Evolutionary conservation across 1,140 invertebrate species (phyloP), one percentile per base, ranked within the genome.

Genomic region (Scaptomyza graminum): DNA sequence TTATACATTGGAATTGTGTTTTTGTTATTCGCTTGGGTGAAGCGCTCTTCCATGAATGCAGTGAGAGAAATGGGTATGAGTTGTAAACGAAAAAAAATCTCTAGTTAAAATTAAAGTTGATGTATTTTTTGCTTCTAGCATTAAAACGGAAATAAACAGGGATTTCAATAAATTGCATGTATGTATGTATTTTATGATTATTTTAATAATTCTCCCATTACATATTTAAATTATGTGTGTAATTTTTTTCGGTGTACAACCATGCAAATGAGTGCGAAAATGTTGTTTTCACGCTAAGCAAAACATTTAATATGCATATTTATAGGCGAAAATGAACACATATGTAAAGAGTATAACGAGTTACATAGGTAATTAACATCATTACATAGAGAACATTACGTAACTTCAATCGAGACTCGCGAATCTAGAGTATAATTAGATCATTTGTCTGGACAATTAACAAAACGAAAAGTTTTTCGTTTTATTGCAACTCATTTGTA

Each of bases 21-120:
- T 37, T 37, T 12, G 9, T 37, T 37, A 9, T 73, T 79, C 55
- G 61, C 65, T 54, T 31, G 37, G 49, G 18, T 11, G 46, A 55
- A 31, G 59, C 82, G 74, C 66, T 87, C 66, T 81, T 61, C 63
- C 81, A 81, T 85, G 82, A 78, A 82, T 76, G 59, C 69, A 71
- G 16, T 59, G 62, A 2, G 61, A 49, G 61, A 64, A 70, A 64
- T n/a, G 0, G 31, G n/a, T 3, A 12, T 11, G 7, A 13, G 12
- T 28, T 22, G 18, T 22, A n/a, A 1, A n/a, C n/a, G n/a, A n/a
- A 41, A 41, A 39, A 31, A n/a, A 18, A 18, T 22, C 16, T 55
- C 13, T 22, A 12, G 22, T 11, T n/a, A n/a, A 47, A 22, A 22
- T 22, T 7, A 11, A n/a, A n/a, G n/a, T n/a, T n/a, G n/a, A n/a